Percentiles rank a stretch among this genome's conserved stretches.
Evolutionary conservation across 2,888 invertebrate species (phyloP).

Genomic region (Chrysotoxum bicinctum): DNA sequence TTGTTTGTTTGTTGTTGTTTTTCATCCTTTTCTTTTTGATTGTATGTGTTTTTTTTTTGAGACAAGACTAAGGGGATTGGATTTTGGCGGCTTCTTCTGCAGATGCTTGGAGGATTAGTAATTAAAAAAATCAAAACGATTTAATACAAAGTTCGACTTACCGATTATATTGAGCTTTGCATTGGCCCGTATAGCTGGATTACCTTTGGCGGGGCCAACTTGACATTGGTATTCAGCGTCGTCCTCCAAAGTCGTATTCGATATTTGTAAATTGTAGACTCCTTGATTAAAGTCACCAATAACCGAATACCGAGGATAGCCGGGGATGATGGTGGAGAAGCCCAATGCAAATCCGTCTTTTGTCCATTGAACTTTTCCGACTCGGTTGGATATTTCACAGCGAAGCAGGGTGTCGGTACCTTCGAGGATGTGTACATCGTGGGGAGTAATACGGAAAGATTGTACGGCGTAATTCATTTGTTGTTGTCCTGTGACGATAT

Average conservation of each 20-base stretch:
- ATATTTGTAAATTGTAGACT: conserved; percentile 94
- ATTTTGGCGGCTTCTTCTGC: not conserved
- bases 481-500: conserved; percentile 55
- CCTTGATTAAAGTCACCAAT: conserved; percentile 91
- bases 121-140: conserved; percentile 13
- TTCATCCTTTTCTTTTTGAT: conserved; percentile 9
- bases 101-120: not conserved
- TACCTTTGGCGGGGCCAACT: conserved; percentile 91
- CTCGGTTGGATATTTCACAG: conserved; percentile 92
- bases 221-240: conserved; percentile 99
- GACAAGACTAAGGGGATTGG: not conserved
- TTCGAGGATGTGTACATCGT: conserved; percentile 90
- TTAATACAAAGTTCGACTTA: conserved; percentile 83
- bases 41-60: not conserved
- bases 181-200: conserved; percentile 92
- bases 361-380: conserved; percentile 96
- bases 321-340: conserved; percentile 88
- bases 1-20: conserved; percentile 7
- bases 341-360: conserved; percentile 96
- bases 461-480: conserved; percentile 84
- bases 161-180: conserved; percentile 94
- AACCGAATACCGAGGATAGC: conserved; percentile 93
- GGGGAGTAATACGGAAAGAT: conserved; percentile 90
- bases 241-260: conserved; percentile 93
- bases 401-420: conserved; percentile 91